Evolutionary conservation across 2,888 invertebrate genomes (phyloP).

Genomic region (Notocelia uddmanniana): DNA sequence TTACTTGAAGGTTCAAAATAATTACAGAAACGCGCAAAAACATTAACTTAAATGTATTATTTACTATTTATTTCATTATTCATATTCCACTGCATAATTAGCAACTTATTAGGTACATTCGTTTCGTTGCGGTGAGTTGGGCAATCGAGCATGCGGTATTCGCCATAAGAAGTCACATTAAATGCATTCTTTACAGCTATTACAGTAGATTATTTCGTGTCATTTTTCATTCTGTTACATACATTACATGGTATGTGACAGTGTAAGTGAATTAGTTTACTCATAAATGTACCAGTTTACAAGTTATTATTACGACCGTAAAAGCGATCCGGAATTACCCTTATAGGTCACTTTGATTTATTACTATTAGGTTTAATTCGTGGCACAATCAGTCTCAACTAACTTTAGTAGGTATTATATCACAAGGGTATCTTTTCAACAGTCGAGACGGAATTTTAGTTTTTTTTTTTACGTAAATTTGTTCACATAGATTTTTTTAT

Average conservation of each 20-base stretch:
- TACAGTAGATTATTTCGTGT: conserved; percentile 20
- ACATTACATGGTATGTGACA: not conserved
- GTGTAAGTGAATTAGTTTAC: not conserved
- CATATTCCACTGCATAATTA: not conserved
- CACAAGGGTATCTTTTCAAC: not conserved
- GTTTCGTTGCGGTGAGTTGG: conserved; percentile 2
- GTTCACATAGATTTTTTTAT: no score
- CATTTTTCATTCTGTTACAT: not conserved
- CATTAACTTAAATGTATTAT: not conserved
- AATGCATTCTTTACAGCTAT: conserved; percentile 15
- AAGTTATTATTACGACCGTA: not conserved
- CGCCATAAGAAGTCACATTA: conserved; percentile 11
- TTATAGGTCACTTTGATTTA: not conserved
- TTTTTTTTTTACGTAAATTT: no score
- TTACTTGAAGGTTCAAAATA: not conserved
- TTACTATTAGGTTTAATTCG: conserved; percentile 3
- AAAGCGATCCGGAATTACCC: not conserved
- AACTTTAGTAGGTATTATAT: not conserved
- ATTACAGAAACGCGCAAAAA: not conserved
- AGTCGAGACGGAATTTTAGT: not conserved
- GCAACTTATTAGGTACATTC: not conserved
- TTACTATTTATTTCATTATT: not conserved
- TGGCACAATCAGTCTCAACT: conserved; percentile 1
- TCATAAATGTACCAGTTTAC: not conserved
- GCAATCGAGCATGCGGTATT: not conserved